Evolutionary conservation across 2,113 vertebrate genomes (phyloP).

Genomic region (Pterocles gutturalis): DNA sequence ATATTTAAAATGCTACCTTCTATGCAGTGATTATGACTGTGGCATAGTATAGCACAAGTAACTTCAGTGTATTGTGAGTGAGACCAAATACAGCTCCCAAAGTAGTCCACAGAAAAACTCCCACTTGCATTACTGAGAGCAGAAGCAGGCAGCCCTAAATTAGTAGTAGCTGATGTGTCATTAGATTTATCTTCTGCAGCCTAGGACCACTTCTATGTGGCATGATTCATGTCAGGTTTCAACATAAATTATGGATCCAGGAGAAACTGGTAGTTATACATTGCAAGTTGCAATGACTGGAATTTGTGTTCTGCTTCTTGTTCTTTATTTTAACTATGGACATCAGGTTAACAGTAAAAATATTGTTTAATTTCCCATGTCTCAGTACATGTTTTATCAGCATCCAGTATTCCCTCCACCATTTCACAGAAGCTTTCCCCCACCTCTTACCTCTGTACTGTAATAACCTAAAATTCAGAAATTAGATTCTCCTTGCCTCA

Average conservation of each 20-base stretch:
- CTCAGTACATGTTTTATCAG: not conserved
- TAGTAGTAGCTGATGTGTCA: constrained; percentile 54
- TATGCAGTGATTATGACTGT: not conserved
- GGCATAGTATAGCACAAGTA: not conserved
- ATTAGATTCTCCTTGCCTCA: not conserved
- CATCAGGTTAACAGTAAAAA: not conserved
- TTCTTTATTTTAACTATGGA: not conserved
- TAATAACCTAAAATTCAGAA: not conserved
- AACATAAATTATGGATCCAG: constrained; percentile 56
- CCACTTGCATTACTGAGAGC: not conserved
- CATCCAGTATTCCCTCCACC: not conserved
- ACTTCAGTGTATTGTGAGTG: not conserved
- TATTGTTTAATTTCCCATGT: not conserved
- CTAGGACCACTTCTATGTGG: constrained; percentile 12
- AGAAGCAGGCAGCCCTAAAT: constrained; percentile 40
- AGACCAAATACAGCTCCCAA: not conserved
- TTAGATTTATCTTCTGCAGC: constrained; percentile 63
- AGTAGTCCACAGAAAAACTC: not conserved
- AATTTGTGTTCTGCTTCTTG: not conserved
- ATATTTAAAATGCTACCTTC: not conserved
- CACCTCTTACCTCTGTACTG: not conserved
- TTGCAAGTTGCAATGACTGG: not conserved
- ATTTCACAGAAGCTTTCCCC: not conserved
- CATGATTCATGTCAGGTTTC: constrained; percentile 38
- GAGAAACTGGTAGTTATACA: not conserved